These are phyloP conservation scores for Halesus radiatus DNA, from an alignment of 1,140 invertebrate genomes.

Conservation along the genomic window DNA sequence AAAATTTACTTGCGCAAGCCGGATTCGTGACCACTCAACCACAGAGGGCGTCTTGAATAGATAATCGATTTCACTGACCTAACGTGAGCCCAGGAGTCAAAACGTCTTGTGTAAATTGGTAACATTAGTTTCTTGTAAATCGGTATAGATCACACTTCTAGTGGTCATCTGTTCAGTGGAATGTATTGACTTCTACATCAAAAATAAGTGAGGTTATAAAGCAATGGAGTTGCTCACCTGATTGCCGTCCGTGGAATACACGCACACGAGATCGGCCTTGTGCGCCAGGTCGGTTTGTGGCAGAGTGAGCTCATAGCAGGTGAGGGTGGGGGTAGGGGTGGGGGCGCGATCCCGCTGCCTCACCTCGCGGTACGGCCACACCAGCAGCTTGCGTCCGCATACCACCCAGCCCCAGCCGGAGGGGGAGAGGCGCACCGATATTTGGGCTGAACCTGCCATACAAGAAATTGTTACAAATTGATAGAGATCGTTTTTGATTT, in stretches of 20 bases:
- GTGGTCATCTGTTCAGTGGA: too few relatives aligned
- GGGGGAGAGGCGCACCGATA: constrained; percentile 69
- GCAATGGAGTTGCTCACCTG: constrained; percentile 67
- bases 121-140: too few relatives aligned
- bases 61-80: too few relatives aligned
- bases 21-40: too few relatives aligned
- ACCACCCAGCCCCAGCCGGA: constrained; percentile 84
- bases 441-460: constrained; percentile 69
- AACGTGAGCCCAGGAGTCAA: too few relatives aligned
- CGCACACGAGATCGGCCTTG: constrained; percentile 88
- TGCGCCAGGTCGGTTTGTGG: constrained; percentile 94
- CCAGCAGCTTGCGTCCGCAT: constrained; percentile 84
- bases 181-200: too few relatives aligned
- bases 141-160: too few relatives aligned
- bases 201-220: background rate
- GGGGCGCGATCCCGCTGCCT: constrained; percentile 49
- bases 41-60: too few relatives aligned
- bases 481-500: too few relatives aligned
- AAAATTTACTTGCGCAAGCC: too few relatives aligned
- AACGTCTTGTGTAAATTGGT: too few relatives aligned
- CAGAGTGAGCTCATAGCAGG: constrained; percentile 85
- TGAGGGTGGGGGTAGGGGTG: constrained; percentile 50
- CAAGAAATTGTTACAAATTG: too few relatives aligned
- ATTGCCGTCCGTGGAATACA: constrained; percentile 79
- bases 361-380: constrained; percentile 85